Conservation (phyloP, 2,888 invertebrate species). For the Eremobia ochroleuca region DNA sequence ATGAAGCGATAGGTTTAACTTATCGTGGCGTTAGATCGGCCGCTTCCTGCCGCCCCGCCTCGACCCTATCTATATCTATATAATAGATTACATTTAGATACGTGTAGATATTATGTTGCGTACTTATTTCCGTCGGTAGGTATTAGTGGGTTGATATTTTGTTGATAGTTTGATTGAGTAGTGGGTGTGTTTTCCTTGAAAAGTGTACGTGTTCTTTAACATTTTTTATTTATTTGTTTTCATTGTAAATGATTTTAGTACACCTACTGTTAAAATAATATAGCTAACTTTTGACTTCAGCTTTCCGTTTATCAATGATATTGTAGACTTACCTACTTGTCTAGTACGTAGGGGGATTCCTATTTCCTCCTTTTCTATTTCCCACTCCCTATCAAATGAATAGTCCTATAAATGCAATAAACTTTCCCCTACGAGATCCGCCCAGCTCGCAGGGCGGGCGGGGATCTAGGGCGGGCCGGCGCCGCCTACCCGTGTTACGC, state of each 20-base stretch:
- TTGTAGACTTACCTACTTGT: neutral
- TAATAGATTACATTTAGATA: slow-evolving; percentile 65
- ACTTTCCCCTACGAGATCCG: slow-evolving; percentile 68
- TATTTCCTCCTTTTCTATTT: slow-evolving; percentile 15
- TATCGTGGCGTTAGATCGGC: slow-evolving; percentile 64
- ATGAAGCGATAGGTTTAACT: slow-evolving; percentile 74
- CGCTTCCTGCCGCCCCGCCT: slow-evolving; percentile 69
- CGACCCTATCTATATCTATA: slow-evolving; percentile 66
- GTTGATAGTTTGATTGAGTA: slow-evolving; percentile 44
- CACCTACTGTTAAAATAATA: neutral
- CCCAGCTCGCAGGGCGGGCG: slow-evolving; percentile 76
- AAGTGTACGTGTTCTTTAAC: slow-evolving; percentile 7
- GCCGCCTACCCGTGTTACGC: slow-evolving; percentile 65
- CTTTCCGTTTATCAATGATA: neutral
- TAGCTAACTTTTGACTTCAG: neutral
- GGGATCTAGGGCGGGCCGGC: slow-evolving; percentile 71
- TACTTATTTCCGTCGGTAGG: slow-evolving; percentile 59
- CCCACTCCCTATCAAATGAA: slow-evolving; percentile 52
- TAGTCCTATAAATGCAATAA: slow-evolving; percentile 60
- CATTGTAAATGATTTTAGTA: neutral
- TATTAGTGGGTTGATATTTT: slow-evolving; percentile 44
- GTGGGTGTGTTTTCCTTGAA: slow-evolving; percentile 48
- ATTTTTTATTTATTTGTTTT: slow-evolving; percentile 21
- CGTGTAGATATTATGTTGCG: slow-evolving; percentile 53
- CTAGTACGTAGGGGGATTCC: neutral